Conservation (phyloP, 2,797 vertebrate species). For the Dicrostonyx torquatus region DNA sequence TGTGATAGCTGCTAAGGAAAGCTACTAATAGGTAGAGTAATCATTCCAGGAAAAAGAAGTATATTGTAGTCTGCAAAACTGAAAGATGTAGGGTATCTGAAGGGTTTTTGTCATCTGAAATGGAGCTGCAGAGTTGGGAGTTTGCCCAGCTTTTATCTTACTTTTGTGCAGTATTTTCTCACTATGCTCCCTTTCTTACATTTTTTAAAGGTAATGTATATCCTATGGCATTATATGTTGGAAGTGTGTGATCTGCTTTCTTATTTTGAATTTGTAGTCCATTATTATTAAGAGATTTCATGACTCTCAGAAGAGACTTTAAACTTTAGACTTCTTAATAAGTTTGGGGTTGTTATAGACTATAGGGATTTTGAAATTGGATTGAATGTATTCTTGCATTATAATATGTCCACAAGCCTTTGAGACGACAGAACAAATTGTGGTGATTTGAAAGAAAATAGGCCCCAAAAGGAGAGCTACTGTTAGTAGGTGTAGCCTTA, state of each 20-base stretch:
- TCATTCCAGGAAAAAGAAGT: neutral
- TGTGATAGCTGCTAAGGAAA: neutral
- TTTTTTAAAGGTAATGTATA: neutral
- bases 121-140: neutral
- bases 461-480: neutral
- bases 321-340: neutral
- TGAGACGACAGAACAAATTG: neutral
- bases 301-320: neutral
- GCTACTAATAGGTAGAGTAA: neutral
- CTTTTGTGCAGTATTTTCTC: neutral
- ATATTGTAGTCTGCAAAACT: neutral
- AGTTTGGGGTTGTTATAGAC: neutral
- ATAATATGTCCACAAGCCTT: neutral
- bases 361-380: neutral
- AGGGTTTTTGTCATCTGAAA: neutral
- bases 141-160: neutral
- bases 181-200: neutral
- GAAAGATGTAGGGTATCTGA: neutral
- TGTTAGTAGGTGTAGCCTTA: neutral
- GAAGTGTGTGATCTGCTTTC: too few relatives aligned
- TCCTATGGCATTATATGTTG: neutral
- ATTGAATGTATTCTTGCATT: neutral
- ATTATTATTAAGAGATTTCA: too few relatives aligned
- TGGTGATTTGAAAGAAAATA: neutral
- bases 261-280: too few relatives aligned